phyloP scores from a whole-genome alignment of 1,140 invertebrate genomes.

The Scaptomyza graminum region DNA sequence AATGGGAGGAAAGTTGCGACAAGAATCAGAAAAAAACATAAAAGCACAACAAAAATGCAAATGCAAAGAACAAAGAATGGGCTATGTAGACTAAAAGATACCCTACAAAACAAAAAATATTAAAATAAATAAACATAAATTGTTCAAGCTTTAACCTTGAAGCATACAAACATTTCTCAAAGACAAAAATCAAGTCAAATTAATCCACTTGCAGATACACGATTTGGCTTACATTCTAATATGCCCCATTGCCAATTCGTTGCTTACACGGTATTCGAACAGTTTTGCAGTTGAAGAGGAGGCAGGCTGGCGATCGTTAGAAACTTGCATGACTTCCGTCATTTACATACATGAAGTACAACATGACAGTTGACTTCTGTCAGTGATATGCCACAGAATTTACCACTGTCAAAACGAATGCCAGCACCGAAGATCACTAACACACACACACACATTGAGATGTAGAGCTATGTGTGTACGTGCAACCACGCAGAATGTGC shows the following conservation, averaged over 20 bases:
- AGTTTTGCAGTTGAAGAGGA: background rate
- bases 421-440: constrained; percentile 3
- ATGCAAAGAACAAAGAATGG: background rate
- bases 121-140: too few species aligned
- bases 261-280: background rate
- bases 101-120: too few species aligned
- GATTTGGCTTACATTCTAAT: too few species aligned
- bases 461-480: background rate
- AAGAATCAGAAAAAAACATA: background rate
- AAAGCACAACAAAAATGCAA: constrained; percentile 10
- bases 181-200: too few species aligned
- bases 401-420: constrained; percentile 49
- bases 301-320: constrained; percentile 30
- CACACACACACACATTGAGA: constrained; percentile 35
- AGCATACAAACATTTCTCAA: too few species aligned
- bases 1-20: too few species aligned
- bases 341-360: constrained; percentile 67
- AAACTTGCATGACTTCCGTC: constrained; percentile 75
- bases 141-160: too few species aligned
- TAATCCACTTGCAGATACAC: too few species aligned
- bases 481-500: constrained; percentile 20
- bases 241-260: too few species aligned
- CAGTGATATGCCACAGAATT: constrained; percentile 73
- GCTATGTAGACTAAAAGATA: too few species aligned
- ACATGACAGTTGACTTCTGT: constrained; percentile 82